Evolutionary conservation across 2,797 vertebrate species (phyloP).

Genomic region (Sebastes vulpes): DNA sequence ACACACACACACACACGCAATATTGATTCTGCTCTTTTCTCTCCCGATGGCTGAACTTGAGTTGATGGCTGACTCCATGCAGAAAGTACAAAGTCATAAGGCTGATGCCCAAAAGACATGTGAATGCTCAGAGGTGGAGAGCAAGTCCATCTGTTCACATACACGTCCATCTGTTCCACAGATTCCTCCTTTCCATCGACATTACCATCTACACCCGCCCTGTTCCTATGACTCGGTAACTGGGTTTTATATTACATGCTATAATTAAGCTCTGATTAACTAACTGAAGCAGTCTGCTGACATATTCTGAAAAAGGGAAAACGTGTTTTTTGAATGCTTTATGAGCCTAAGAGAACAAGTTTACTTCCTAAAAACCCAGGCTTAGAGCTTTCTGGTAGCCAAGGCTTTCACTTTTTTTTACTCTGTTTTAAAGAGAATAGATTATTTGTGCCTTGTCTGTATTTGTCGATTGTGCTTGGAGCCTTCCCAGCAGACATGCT

Average conservation of each 20-base stretch:
- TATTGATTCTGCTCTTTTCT: constrained; percentile 18
- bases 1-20: not conserved
- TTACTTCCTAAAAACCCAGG: not conserved
- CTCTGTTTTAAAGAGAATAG: not conserved
- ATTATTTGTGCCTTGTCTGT: not conserved
- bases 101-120: constrained; percentile 49
- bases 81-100: constrained; percentile 29
- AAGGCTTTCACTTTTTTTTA: not conserved
- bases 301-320: not conserved
- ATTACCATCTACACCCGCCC: constrained; percentile 42
- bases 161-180: constrained; percentile 68
- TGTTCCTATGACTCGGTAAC: constrained; percentile 1
- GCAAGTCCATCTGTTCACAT: constrained; percentile 68
- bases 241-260: constrained; percentile 11
- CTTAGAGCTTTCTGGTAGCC: not conserved
- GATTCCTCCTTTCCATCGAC: constrained; percentile 49
- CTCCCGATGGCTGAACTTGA: constrained; percentile 27
- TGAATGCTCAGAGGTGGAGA: constrained; percentile 63
- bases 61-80: constrained; percentile 5
- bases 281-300: not conserved
- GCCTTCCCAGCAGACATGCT: not conserved
- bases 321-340: not conserved
- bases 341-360: not conserved
- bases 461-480: not conserved
- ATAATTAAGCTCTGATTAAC: not conserved